Evolutionary conservation across 1,140 invertebrate genomes (phyloP), one percentile per base, ranked within the genome.

Genomic region (Drosophila elegans): DNA sequence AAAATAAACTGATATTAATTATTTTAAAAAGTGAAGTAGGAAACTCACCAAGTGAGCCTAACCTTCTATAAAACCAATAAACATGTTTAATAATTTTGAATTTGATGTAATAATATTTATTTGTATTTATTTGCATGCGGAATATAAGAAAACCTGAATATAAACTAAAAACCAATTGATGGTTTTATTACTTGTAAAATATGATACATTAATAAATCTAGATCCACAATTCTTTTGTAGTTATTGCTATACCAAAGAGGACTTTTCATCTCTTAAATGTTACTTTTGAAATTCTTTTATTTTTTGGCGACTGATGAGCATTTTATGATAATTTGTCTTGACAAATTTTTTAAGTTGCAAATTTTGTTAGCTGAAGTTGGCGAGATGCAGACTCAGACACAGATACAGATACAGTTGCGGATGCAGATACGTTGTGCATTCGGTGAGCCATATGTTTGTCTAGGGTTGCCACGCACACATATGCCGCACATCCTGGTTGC

Each of bases 281-380:
- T 63, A 3, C 25, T 21, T 38, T 39, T 7, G 9, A 73, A 54
- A 38, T 57, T 36, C 56, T 59, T 36, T 53, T 42, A 45, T 27
- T 62, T 34, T 49, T 45, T 21, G 16, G 29, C 48, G 21, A 49
- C 55, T 85, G 82, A 86, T 79, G 59, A 78, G 61, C 63, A 64
- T 83, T 80, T 89, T 76, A 88, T 88, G 80, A 89, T 89, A 88
- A 88, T 83, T 89, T 80, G 73, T 83, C 89, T 78, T 89, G 84
- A 84, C 84, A 88, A 88, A 89, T 89, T 89, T 74, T 84, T 71
- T 46, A 25, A 82, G 66, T 79, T 82, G 61, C 52, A 55, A 82
- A 71, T 74, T 78, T 80, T 48, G 61, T 79, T 75, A 32, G 41
- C 62, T 10, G 21, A 54, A 52, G 34, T 75, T 42, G 27, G 38